These are phyloP conservation scores for Myiagra hebetior DNA, from an alignment of 2,113 vertebrate species.

Conservation along the genomic window DNA sequence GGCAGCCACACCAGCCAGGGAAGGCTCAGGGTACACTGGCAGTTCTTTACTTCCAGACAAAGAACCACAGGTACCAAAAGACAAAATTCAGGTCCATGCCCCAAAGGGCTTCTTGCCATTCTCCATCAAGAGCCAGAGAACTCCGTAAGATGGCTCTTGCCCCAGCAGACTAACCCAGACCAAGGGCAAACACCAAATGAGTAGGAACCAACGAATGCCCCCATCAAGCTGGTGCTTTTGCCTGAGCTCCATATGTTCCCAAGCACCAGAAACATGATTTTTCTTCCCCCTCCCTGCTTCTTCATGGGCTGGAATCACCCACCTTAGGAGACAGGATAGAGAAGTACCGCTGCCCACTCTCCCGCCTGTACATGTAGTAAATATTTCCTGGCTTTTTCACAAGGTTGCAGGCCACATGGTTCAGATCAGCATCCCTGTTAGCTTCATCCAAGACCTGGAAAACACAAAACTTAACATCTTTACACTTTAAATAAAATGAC, in stretches of 20 bases:
- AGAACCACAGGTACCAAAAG: neutral
- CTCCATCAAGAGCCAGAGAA: neutral
- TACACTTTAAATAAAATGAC: neutral
- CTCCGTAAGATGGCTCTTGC: neutral
- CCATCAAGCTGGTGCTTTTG: neutral
- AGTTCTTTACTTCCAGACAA: neutral
- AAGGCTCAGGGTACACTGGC: fast-evolving
- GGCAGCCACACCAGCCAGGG: neutral
- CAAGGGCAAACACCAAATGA: neutral
- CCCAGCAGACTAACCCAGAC: neutral
- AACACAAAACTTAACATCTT: neutral
- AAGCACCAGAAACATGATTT: neutral
- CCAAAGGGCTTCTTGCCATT: neutral
- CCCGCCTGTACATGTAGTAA: conserved; percentile 89
- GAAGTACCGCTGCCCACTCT: conserved; percentile 91
- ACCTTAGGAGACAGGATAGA: conserved; percentile 95
- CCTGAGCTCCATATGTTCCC: neutral
- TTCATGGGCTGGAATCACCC: neutral
- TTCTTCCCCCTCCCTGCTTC: neutral
- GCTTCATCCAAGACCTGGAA: conserved; percentile 91
- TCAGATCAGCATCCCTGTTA: conserved; percentile 87
- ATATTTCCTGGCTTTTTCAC: conserved; percentile 93
- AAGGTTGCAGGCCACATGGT: conserved; percentile 91
- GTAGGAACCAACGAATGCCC: neutral
- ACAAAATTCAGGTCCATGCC: neutral